A percentile compares a stretch with the other conserved stretches of the same genome.
Evolutionary conservation across 1,140 invertebrate species (phyloP).

Genomic region (Atopsyche davidsoni): DNA sequence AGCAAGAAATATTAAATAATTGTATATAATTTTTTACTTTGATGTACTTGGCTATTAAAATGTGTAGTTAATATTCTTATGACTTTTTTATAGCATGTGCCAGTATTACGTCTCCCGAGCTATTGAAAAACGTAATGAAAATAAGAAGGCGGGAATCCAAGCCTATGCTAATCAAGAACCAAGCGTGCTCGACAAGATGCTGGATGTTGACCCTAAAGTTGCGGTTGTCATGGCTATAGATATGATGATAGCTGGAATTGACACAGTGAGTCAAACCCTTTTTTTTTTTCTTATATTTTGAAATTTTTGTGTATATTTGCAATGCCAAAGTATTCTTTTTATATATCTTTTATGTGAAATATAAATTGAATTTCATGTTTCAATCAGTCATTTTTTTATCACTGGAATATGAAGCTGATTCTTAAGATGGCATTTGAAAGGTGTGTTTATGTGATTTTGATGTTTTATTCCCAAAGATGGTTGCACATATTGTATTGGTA

Average conservation of each 20-base stretch:
- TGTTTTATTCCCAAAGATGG: background rate
- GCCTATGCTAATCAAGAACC: constrained; percentile 33
- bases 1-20: too few species aligned
- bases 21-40: background rate
- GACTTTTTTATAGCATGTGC: constrained; percentile 31
- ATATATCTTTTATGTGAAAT: too few species aligned
- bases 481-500: background rate
- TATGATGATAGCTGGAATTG: constrained; percentile 68
- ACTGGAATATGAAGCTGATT: background rate
- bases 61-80: background rate
- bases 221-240: constrained; percentile 63
- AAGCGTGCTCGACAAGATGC: constrained; percentile 51
- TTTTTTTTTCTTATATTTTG: constrained; percentile 13
- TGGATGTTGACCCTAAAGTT: constrained; percentile 47
- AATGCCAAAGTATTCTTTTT: too few species aligned
- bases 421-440: too few species aligned
- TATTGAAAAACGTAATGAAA: constrained; percentile 32
- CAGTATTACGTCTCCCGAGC: constrained; percentile 37
- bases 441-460: background rate
- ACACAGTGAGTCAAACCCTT: constrained; percentile 54
- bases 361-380: too few species aligned
- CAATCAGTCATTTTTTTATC: too few species aligned
- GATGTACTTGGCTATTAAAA: background rate
- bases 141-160: constrained; percentile 24
- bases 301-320: too few species aligned